Base-by-base conservation (phyloP, 2,888 invertebrate species). In the Lysandra coridon region DNA sequence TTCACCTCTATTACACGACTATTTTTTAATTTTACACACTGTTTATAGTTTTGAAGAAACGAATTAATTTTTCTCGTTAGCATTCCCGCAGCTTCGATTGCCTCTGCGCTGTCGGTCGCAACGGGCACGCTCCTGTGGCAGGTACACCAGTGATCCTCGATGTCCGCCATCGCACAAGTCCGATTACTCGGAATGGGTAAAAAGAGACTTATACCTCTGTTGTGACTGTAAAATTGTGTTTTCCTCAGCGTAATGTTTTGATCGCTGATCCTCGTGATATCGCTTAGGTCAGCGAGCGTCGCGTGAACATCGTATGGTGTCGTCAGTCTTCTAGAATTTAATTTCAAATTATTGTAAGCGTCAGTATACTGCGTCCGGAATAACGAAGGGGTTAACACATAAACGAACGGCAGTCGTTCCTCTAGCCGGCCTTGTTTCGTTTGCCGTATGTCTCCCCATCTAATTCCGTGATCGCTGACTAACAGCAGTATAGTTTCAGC, bases 381-480 rank as follows among this genome's bases (percentile, higher is more conserved):
- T 95, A 96, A 96, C 10, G 92, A 86, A 0, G 98, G 98, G 78
- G 97, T 91, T 5, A 96, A 88, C 0, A 97, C 86, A 84, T 96
- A 96, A 23, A 98, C 90, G 82, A 98, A 96, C 0, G 99, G 98
- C 79, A 98, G 94, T 74, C 98, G 95, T 88, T 97, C 98, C 90
- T 98, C 98, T 85, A 98, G 95, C 85, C 96, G 95, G 0, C 97
- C 97, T 89, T 98, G 97, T 87, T 97, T 97, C 0, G 98, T 98
- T 79, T 95, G 91, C 2, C 97, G 95, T 82, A 98, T 97, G 1
- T 93, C 92, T 0, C 98, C 98, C 96, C 97, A 98, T 81, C 98
- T 94, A 82, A 98, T 96, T 0, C 98, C 98, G 86, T 98, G 98
- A 87, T 98, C 98, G 87, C 98, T 98, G 93, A 98, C 95, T 12